Conservation (phyloP, 2,888 invertebrate species). For the Tetragonula carbonaria region DNA sequence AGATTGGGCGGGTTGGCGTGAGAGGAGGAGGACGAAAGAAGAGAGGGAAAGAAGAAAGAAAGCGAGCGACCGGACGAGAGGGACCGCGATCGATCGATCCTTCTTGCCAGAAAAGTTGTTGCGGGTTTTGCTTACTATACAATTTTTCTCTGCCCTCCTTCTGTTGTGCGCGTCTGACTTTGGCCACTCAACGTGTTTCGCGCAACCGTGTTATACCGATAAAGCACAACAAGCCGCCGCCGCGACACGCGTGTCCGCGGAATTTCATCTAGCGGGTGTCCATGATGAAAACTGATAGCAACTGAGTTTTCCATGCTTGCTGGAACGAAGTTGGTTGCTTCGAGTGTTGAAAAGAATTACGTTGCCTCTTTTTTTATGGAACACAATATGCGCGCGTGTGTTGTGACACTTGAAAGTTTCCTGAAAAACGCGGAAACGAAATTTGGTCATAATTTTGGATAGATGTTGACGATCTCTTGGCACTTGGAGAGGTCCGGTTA, state of each 20-base stretch:
- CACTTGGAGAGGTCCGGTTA: too few relatives aligned
- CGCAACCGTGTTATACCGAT: neutral
- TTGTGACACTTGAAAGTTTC: too few relatives aligned
- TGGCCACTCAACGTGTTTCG: slow-evolving; percentile 27
- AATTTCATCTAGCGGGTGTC: slow-evolving; percentile 36
- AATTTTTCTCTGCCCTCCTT: slow-evolving; percentile 13
- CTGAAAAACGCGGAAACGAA: too few relatives aligned
- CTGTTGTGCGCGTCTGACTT: neutral
- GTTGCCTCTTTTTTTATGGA: neutral
- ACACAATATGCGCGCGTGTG: neutral
- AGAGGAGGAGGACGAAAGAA: slow-evolving; percentile 1
- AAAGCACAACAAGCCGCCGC: neutral
- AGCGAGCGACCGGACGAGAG: slow-evolving; percentile 55
- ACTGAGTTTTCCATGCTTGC: neutral
- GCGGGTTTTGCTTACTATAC: slow-evolving; percentile 15
- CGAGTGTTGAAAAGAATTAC: neutral
- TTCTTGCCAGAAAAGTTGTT: slow-evolving; percentile 56
- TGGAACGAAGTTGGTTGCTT: neutral
- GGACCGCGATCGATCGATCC: slow-evolving; percentile 65
- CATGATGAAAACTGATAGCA: neutral
- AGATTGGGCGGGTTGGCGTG: neutral
- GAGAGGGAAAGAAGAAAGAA: slow-evolving; percentile 38
- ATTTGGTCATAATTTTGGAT: too few relatives aligned
- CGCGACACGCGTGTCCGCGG: slow-evolving; percentile 14
- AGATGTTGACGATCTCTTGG: too few relatives aligned